Evolutionary conservation across 64 coral and sea anemone species (phyloP).

Genomic region (Montipora sp.): DNA sequence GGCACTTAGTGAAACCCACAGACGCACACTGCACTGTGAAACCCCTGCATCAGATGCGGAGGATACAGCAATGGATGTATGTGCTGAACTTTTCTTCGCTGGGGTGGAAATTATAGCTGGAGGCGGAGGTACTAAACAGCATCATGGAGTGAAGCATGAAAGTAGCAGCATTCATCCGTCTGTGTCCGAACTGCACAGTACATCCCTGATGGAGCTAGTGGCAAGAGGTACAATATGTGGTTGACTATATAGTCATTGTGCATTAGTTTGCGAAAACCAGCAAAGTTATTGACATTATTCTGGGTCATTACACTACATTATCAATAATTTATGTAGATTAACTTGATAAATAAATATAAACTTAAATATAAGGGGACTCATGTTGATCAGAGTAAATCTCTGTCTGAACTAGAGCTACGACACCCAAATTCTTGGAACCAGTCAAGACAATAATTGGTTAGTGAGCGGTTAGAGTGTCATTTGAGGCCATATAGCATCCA

Average conservation of each 20-base stretch:
- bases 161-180: conserved; percentile 75
- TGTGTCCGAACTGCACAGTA: conserved; percentile 67
- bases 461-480: no score
- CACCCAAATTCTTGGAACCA: no score
- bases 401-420: no score
- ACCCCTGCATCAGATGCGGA: conserved; percentile 79
- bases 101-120: conserved; percentile 93
- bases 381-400: no score
- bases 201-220: conserved; percentile 73
- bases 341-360: no score
- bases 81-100: conserved; percentile 90
- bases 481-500: no score
- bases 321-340: no score
- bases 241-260: neutral
- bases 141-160: conserved; percentile 74
- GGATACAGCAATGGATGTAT: conserved; percentile 84
- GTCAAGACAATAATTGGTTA: no score
- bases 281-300: no score
- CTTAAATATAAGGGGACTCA: no score
- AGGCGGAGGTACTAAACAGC: conserved; percentile 70
- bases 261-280: no score
- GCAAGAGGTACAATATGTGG: conserved; percentile 45
- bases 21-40: conserved; percentile 92
- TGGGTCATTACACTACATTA: no score
- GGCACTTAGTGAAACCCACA: conserved; percentile 82